Evolutionary conservation across 2,113 vertebrate genomes (phyloP), one percentile per base, ranked within the genome.

Genomic region (Upupa epops): DNA sequence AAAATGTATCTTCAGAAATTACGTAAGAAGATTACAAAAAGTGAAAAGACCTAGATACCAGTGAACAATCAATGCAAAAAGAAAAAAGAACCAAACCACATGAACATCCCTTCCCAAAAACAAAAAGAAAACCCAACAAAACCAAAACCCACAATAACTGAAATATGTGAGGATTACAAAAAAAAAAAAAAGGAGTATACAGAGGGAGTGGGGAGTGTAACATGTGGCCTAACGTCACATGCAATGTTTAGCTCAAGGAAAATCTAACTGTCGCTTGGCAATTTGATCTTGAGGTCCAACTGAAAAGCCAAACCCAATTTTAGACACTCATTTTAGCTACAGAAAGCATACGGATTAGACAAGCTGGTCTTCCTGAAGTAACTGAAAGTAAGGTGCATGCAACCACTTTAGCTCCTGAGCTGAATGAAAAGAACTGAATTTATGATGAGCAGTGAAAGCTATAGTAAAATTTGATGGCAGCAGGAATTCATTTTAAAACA

Each of bases 381-480:
- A 94, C 3, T 88, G 74, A 86, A 91, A 86, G 68, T 78, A 86
- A 91, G 83, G 45, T 84, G 31, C 69, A 83, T 34, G 64, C 58
- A 80, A 74, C 61, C 70, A 89, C 79, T 93, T 80, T 36, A 88
- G 83, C 70, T 95, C 36, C 82, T 18, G 11, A 95, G 69, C 82
- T 89, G 76, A 88, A 95, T 72, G 73, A 22, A n/a, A 83, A 25
- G 17, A 60, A 71, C 76, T 90, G 90, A 91, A 96, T 95, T 95
- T 91, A 95, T 96, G 78, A 88, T 83, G 17, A 91, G 65, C 69
- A 78, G 72, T 63, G 79, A 94, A 95, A 91, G 76, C 52, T 68
- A 83, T 34, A 83, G 79, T 77, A 88, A 94, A 89, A 95, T 73
- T 8, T 46, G 48, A 94, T 36, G 60, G 72, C 88, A 91, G 69